Conservation (phyloP, 2,888 invertebrate species). For the Oscheius sp. region DNA sequence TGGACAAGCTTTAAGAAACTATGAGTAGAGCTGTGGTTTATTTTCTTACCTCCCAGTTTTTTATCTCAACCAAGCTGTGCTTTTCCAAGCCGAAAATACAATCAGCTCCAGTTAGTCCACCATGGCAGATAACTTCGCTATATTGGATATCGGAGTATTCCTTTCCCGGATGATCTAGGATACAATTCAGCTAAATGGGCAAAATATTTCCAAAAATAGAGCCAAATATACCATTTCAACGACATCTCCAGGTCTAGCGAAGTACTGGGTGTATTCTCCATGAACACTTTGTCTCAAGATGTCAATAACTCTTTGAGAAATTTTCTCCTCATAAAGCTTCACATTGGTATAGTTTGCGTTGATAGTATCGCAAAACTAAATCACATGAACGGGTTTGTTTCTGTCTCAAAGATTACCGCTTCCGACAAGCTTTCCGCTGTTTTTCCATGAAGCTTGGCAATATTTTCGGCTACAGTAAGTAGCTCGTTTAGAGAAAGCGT, state of each 20-base stretch:
- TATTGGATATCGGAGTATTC: constrained; percentile 1
- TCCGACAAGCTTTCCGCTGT: constrained; percentile 2
- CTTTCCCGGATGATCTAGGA: not conserved
- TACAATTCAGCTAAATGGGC: not conserved
- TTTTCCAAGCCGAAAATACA: constrained; percentile 31
- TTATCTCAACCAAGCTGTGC: constrained; percentile 41
- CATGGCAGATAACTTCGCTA: constrained; percentile 40
- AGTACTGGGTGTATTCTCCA: constrained; percentile 1
- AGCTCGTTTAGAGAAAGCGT: constrained; percentile 33
- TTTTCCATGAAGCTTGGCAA: constrained; percentile 45
- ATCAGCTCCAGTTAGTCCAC: constrained; percentile 35
- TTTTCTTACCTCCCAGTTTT: constrained; percentile 47
- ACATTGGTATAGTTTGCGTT: constrained; percentile 38
- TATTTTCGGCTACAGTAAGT: constrained; percentile 34
- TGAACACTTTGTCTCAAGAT: constrained; percentile 14
- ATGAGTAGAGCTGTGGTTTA: not conserved
- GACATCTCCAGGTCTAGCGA: constrained; percentile 14
- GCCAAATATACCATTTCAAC: constrained; percentile 34
- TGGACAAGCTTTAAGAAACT: constrained; percentile 42
- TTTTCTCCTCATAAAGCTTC: constrained; percentile 17
- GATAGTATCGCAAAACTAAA: constrained; percentile 32
- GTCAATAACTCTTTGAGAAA: constrained; percentile 25
- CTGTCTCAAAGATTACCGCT: constrained; percentile 6
- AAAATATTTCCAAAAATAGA: not conserved
- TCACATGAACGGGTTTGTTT: too few relatives aligned